These are phyloP conservation scores for Lepidocyrtinus sp. DNA, from an alignment of 2,888 invertebrate genomes.

Conservation along the genomic window DNA sequence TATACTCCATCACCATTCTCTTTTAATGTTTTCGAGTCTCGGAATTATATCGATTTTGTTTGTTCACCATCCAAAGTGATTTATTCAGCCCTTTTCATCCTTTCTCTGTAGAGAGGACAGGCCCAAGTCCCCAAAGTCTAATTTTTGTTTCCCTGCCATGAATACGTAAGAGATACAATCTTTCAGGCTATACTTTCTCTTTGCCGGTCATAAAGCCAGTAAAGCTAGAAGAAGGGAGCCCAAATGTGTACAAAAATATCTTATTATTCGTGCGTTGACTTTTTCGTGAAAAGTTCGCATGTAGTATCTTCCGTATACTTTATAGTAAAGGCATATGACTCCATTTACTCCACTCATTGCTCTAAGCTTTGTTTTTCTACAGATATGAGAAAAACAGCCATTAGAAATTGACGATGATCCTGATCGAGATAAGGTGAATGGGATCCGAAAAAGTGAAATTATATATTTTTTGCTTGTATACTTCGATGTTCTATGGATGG, in stretches of 20 bases:
- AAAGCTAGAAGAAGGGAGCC: too few relatives aligned
- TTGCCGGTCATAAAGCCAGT: too few relatives aligned
- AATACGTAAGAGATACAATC: constrained; percentile 62
- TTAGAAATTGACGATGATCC: not conserved
- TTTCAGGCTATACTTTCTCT: too few relatives aligned
- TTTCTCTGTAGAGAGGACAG: constrained; percentile 52
- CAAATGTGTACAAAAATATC: too few relatives aligned
- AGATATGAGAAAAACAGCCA: not conserved
- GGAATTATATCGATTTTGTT: constrained; percentile 62
- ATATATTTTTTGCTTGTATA: not conserved
- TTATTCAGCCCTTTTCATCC: constrained; percentile 65
- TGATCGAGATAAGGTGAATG: not conserved
- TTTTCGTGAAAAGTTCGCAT: not conserved
- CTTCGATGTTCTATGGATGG: too few relatives aligned
- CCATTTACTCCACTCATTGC: too few relatives aligned
- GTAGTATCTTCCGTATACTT: too few relatives aligned
- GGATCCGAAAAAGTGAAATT: not conserved
- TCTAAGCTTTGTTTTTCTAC: not conserved
- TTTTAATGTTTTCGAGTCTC: too few relatives aligned
- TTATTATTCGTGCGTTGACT: not conserved
- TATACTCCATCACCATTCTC: too few relatives aligned
- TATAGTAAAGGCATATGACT: too few relatives aligned
- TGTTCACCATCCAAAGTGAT: constrained; percentile 66
- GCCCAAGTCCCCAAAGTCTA: constrained; percentile 66
- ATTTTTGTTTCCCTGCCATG: constrained; percentile 66